Evolutionary conservation across 2,797 vertebrate genomes (phyloP).

Genomic region (Protosalanx chinensis): DNA sequence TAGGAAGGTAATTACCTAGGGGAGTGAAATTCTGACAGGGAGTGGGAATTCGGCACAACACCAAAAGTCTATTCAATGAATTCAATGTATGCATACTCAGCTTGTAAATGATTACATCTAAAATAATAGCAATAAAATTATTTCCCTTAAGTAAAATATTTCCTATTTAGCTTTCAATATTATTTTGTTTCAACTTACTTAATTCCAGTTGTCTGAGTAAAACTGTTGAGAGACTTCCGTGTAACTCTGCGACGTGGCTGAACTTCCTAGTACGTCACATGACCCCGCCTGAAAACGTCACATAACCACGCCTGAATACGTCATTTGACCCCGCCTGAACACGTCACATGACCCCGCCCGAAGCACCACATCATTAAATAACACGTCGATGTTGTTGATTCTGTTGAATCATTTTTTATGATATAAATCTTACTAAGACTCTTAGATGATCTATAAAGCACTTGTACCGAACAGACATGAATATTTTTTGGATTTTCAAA

Average conservation of each 20-base stretch:
- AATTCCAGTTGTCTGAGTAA: neutral
- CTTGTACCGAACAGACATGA: too few species aligned
- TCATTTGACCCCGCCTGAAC: constrained; percentile 31
- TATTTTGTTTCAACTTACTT: neutral
- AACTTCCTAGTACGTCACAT: constrained; percentile 39
- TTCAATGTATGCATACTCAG: too few species aligned
- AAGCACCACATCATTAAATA: too few species aligned
- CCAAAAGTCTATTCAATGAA: too few species aligned
- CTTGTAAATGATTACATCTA: neutral
- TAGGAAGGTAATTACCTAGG: too few species aligned
- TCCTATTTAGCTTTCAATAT: neutral
- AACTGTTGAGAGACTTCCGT: neutral
- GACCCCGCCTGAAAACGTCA: constrained; percentile 31
- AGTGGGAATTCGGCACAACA: too few species aligned
- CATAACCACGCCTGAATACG: constrained; percentile 27
- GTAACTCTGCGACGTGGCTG: constrained; percentile 48
- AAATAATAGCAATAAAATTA: neutral
- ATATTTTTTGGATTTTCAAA: too few species aligned
- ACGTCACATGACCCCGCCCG: constrained; percentile 35
- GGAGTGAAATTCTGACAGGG: too few species aligned
- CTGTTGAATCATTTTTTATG: too few species aligned
- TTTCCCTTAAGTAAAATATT: neutral
- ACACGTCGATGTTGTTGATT: too few species aligned
- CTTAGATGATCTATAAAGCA: too few species aligned
- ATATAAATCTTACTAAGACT: too few species aligned